Evolutionary conservation across 2,888 invertebrate genomes (phyloP), one percentile per base, ranked within the genome.

Genomic region (Melanchra persicariae): DNA sequence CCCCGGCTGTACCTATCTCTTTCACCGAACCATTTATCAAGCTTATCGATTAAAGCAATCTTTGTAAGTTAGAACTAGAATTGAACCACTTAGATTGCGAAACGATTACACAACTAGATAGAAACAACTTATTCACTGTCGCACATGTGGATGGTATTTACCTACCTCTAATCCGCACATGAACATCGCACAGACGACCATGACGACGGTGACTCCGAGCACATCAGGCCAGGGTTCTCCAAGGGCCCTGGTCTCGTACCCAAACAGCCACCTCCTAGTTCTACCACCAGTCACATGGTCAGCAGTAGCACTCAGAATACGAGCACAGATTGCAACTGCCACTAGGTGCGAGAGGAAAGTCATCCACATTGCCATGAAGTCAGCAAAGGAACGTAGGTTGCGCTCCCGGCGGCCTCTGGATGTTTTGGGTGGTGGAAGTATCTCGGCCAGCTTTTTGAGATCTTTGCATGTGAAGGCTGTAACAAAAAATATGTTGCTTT

Each of bases 151-250:
- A 1, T 10, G 2, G 43, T 49, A n/a, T 54, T 54, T 24, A 97
- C 97, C 94, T 24, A 97, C 97, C 94, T 97, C 97, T 49, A 97
- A 89, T 47, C 97, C 97, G 83, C 97, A 95, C 97, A 97, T 97
- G 84, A 97, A 97, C 92, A 97, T 95, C 49, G 96, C 95, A 49
- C 97, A 96, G 5, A 97, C 96, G 0, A 97, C 96, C 87, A 97
- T 95, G 10, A 97, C 96, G 37, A 97, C 96, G 0, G 96, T 96
- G 4, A 97, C 96, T 8, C 97, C 97, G 7, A 97, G 85, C 6
- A 97, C 96, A 86, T 97, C 97, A 34, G 97, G 97, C 97, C 97
- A 97, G 0, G 97, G 97, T 84, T 97, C 97, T 0, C 97, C 97
- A 66, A 96, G 88, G 1, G 96, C 94, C 83, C 96, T 94, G 8